These are phyloP conservation scores for Zapus hudsonius DNA, from an alignment of 2,113 vertebrate species.

Conservation along the genomic window DNA sequence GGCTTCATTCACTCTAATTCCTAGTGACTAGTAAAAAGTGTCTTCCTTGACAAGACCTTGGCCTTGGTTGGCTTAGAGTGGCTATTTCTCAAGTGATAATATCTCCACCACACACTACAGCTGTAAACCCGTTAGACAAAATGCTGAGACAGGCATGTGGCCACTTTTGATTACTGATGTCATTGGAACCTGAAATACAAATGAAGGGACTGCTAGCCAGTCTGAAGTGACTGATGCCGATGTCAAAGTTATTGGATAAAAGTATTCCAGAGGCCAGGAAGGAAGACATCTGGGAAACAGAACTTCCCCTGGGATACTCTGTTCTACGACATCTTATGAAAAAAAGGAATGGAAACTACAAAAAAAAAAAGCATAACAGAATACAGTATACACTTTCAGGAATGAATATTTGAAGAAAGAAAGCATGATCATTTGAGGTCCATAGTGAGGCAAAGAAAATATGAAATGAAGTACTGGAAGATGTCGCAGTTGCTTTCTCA, in stretches of 20 bases:
- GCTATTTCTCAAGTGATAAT: background rate
- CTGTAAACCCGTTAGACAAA: background rate
- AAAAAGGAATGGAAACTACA: background rate
- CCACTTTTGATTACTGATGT: background rate
- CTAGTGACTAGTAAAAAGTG: background rate
- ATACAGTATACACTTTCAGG: background rate
- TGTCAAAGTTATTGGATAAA: background rate
- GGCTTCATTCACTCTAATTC: background rate
- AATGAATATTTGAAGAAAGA: background rate
- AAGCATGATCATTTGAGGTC: background rate
- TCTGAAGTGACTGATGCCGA: background rate
- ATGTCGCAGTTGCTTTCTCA: background rate
- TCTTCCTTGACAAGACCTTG: background rate
- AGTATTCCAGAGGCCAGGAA: background rate
- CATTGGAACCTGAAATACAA: background rate
- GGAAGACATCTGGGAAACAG: background rate
- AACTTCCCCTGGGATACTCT: background rate
- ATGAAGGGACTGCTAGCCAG: accelerated
- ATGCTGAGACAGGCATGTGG: background rate
- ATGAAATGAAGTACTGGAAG: background rate
- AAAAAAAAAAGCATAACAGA: background rate
- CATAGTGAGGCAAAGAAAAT: background rate
- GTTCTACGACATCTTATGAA: background rate
- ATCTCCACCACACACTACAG: background rate
- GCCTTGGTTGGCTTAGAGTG: background rate